phyloP scores from a whole-genome alignment of 35 echinoderm and acorn worm species.

The Eucidaris tribuloides region DNA sequence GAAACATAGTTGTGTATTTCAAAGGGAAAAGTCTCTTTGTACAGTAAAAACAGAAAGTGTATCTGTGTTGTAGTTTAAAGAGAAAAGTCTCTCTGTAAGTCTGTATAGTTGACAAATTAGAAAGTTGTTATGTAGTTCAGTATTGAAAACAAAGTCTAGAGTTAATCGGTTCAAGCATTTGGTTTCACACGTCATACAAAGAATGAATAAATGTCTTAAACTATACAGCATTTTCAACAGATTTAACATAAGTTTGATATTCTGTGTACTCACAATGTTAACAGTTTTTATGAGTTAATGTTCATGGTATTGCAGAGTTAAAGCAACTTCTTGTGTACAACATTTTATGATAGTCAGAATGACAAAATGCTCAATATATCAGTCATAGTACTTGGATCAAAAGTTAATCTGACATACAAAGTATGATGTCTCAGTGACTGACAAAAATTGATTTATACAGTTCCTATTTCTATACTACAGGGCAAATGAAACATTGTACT shows the following conservation, averaged over 20 bases:
- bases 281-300: not conserved
- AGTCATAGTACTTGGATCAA: not conserved
- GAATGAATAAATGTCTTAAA: not conserved
- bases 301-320: not conserved
- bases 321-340: not conserved
- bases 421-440: not conserved
- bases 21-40: not conserved
- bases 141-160: constrained; percentile 1
- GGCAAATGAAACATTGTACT: constrained; percentile 11
- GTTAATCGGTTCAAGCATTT: not conserved
- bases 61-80: not conserved
- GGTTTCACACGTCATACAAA: constrained; percentile 1
- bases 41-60: too few relatives aligned
- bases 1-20: not conserved
- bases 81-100: not conserved
- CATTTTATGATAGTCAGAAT: constrained; percentile 6
- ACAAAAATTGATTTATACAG: constrained; percentile 5
- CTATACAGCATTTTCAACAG: not conserved
- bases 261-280: not conserved
- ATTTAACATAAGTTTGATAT: not conserved
- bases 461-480: not conserved
- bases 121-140: not conserved
- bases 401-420: not conserved
- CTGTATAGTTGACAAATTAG: not conserved
- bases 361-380: not conserved